These are phyloP conservation scores for Conops quadrifasciatus DNA, from an alignment of 2,888 invertebrate species.

Conservation along the genomic window DNA sequence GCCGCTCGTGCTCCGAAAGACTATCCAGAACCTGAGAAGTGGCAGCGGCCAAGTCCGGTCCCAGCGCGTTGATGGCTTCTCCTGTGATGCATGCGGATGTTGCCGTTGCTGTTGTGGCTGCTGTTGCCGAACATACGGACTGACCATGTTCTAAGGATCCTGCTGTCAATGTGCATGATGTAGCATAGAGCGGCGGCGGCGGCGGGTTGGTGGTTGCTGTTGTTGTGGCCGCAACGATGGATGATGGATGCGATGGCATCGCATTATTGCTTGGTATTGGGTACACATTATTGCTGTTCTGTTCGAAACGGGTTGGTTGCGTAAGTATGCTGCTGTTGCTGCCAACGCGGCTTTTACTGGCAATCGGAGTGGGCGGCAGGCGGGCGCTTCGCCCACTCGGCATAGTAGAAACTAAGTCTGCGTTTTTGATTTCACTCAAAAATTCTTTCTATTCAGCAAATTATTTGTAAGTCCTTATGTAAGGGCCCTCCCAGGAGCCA, in stretches of 20 bases:
- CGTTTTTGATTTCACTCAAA: background rate
- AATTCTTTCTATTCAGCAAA: background rate
- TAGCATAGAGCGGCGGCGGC: slow-evolving; percentile 20
- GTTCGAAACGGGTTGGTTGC: slow-evolving; percentile 47
- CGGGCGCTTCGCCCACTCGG: slow-evolving; percentile 64
- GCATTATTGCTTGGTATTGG: slow-evolving; percentile 45
- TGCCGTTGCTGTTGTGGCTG: slow-evolving; percentile 29
- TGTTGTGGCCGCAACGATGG: slow-evolving; percentile 30
- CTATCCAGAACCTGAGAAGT: slow-evolving; percentile 63
- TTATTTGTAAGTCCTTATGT: too few relatives aligned
- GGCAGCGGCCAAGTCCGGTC: slow-evolving; percentile 60
- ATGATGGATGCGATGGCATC: background rate
- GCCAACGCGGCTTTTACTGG: slow-evolving; percentile 41
- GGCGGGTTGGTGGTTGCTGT: slow-evolving; percentile 26
- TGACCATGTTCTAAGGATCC: slow-evolving; percentile 23
- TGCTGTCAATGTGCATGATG: slow-evolving; percentile 32
- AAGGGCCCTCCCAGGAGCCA: too few relatives aligned
- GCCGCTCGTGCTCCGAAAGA: slow-evolving; percentile 65
- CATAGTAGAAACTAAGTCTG: slow-evolving; percentile 49
- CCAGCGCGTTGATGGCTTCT: slow-evolving; percentile 59
- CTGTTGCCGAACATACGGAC: slow-evolving; percentile 27
- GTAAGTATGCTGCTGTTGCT: slow-evolving; percentile 42
- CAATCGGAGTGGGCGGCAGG: slow-evolving; percentile 61
- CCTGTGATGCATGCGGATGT: slow-evolving; percentile 53
- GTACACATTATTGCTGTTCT: slow-evolving; percentile 56